phyloP scores from a whole-genome alignment of 2,888 invertebrate species.

The Sialis fuliginosa region DNA sequence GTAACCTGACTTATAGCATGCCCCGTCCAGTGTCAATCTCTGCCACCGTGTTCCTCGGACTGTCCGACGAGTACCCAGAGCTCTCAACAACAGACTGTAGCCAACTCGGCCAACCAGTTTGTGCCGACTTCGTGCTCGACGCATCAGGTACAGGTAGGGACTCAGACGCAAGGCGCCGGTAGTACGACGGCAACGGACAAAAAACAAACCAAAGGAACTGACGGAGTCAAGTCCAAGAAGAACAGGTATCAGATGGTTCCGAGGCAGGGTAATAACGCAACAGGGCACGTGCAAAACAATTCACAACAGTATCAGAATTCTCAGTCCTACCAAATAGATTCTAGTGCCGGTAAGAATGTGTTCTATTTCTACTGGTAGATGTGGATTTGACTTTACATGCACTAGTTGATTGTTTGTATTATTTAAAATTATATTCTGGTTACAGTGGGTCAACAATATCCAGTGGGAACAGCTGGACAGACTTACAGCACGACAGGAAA shows the following conservation, averaged over 20 bases:
- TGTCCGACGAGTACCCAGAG: slow-evolving; percentile 14
- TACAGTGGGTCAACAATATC: neutral
- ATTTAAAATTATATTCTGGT: neutral
- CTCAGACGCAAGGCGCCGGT: slow-evolving; percentile 35
- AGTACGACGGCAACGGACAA: slow-evolving; percentile 16
- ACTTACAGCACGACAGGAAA: slow-evolving; percentile 7
- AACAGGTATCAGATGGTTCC: slow-evolving; percentile 9
- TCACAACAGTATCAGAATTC: slow-evolving; percentile 5
- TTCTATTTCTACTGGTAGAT: neutral
- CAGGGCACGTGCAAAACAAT: slow-evolving; percentile 9
- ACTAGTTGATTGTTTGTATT: slow-evolving; percentile 1
- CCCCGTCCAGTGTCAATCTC: slow-evolving; percentile 8
- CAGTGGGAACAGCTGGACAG: slow-evolving; percentile 5
- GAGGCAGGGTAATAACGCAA: slow-evolving; percentile 13
- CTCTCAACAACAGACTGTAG: slow-evolving; percentile 12
- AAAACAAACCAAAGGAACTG: slow-evolving; percentile 16
- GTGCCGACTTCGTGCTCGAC: slow-evolving; percentile 15
- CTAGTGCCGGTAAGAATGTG: slow-evolving; percentile 25
- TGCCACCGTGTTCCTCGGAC: slow-evolving; percentile 14
- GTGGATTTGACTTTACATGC: neutral
- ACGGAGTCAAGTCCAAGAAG: slow-evolving; percentile 3
- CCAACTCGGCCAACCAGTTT: slow-evolving; percentile 12
- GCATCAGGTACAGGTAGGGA: slow-evolving; percentile 42
- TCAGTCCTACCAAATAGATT: slow-evolving; percentile 30
- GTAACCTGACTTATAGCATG: slow-evolving; percentile 2